Conservation (phyloP, 2,888 invertebrate species). For the Pollenia amentaria region DNA sequence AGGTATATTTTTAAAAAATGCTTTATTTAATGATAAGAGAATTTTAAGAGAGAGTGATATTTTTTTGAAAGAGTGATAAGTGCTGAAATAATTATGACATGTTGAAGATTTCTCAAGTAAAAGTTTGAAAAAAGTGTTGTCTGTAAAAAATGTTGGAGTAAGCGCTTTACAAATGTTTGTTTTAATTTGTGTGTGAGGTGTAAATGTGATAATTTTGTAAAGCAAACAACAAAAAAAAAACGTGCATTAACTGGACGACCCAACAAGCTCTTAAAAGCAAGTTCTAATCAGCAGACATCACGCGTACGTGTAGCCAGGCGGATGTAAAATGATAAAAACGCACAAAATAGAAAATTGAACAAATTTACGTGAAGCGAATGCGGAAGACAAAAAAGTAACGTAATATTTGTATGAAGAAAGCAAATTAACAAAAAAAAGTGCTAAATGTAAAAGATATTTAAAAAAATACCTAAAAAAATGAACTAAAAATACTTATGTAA, state of each 20-base stretch:
- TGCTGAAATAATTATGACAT: constrained; percentile 47
- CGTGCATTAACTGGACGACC: constrained; percentile 60
- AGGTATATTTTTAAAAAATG: neutral
- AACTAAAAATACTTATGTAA: too few relatives aligned
- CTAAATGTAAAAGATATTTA: neutral
- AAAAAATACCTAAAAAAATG: neutral
- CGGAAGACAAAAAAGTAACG: constrained; percentile 46
- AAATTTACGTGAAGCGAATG: neutral
- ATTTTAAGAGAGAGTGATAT: neutral
- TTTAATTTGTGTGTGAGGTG: constrained; percentile 5
- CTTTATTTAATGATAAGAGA: constrained; percentile 31
- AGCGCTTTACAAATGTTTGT: constrained; percentile 58
- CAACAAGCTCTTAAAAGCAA: constrained; percentile 61
- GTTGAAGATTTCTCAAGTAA: constrained; percentile 9
- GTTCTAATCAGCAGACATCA: constrained; percentile 66
- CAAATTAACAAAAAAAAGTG: constrained; percentile 1
- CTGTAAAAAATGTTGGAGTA: constrained; percentile 38
- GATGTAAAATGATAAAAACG: constrained; percentile 65
- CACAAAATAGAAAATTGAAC: neutral
- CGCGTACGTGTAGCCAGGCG: constrained; percentile 70
- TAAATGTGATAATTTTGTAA: neutral
- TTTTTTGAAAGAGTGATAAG: constrained; percentile 26
- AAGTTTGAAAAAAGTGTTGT: constrained; percentile 48
- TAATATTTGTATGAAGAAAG: constrained; percentile 14
- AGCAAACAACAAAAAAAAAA: constrained; percentile 30